A percentile compares a stretch with the other conserved stretches of the same genome.
phyloP scores from a whole-genome alignment of 1,140 invertebrate genomes.

The Zaprionus tsacasi region DNA sequence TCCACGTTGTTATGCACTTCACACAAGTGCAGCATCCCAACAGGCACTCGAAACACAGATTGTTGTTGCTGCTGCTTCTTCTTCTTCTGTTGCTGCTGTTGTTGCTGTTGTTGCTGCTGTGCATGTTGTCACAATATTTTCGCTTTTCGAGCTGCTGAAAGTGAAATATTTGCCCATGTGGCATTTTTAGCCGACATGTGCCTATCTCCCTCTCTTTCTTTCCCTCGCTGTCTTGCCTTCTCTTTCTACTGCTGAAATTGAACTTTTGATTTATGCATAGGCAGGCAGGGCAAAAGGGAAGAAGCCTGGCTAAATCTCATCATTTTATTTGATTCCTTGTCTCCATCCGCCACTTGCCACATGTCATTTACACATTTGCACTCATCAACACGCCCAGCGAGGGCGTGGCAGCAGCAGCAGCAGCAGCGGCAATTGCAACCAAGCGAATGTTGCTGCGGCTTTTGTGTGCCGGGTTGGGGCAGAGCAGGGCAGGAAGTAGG shows the following conservation, averaged over 20 bases:
- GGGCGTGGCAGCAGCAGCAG: constrained; percentile 60
- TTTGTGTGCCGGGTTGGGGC: constrained; percentile 38
- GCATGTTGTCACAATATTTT: constrained; percentile 81
- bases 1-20: constrained; percentile 80
- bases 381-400: constrained; percentile 62
- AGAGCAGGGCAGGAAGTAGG: constrained; percentile 64
- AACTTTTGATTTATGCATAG: constrained; percentile 76
- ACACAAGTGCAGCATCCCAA: constrained; percentile 60
- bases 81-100: constrained; percentile 41
- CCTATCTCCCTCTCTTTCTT: neutral
- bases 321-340: constrained; percentile 62
- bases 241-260: constrained; percentile 51
- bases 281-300: constrained; percentile 7
- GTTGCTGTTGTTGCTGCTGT: constrained; percentile 50
- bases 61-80: constrained; percentile 42
- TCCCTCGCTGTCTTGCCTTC: neutral
- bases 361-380: constrained; percentile 73
- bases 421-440: constrained; percentile 29
- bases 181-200: constrained; percentile 59
- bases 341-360: constrained; percentile 40
- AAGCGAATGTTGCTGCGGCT: constrained; percentile 53
- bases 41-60: constrained; percentile 60
- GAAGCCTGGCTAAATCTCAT: constrained; percentile 65
- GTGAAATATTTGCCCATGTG: constrained; percentile 80
- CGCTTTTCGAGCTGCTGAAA: constrained; percentile 79